A percentile compares a stretch with the other conserved stretches of the same genome.
These are phyloP conservation scores for Cairina moschata DNA, from an alignment of 2,113 vertebrate genomes.

Conservation along the genomic window DNA sequence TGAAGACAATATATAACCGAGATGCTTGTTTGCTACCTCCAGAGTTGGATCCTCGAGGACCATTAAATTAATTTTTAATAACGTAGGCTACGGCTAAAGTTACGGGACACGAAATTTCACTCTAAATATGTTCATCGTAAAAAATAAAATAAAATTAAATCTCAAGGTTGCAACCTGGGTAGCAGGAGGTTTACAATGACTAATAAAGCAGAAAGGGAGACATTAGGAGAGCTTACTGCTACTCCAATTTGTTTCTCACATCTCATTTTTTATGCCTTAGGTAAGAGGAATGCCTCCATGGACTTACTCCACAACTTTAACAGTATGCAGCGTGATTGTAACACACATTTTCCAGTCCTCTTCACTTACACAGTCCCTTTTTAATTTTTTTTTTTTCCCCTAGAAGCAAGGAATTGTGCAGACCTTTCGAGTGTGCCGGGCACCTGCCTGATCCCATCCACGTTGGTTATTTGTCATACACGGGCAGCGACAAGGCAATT, in stretches of 20 bases:
- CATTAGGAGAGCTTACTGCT: neutral
- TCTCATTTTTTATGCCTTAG: neutral
- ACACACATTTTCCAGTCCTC: neutral
- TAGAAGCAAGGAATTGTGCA: neutral
- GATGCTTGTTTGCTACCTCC: conserved; percentile 10
- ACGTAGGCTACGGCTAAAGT: conserved; percentile 10
- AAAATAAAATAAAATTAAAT: neutral
- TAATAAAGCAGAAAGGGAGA: conserved; percentile 1
- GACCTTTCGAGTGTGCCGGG: neutral
- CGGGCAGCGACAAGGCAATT: neutral
- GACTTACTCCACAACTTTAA: neutral
- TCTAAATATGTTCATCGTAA: neutral
- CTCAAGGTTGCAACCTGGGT: neutral
- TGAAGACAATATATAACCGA: conserved; percentile 15
- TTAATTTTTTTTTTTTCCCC: fast-evolving
- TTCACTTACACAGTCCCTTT: neutral
- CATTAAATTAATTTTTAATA: conserved; percentile 69
- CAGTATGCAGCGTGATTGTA: neutral
- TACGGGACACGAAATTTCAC: neutral
- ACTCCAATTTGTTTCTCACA: neutral
- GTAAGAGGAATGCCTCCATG: neutral
- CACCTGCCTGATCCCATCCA: neutral
- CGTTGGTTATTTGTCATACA: neutral
- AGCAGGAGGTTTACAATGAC: neutral
- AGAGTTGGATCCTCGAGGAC: conserved; percentile 41